Base-by-base conservation (phyloP, 1,140 invertebrate genomes). In the Aphelenchoides fujianensis region DNA sequence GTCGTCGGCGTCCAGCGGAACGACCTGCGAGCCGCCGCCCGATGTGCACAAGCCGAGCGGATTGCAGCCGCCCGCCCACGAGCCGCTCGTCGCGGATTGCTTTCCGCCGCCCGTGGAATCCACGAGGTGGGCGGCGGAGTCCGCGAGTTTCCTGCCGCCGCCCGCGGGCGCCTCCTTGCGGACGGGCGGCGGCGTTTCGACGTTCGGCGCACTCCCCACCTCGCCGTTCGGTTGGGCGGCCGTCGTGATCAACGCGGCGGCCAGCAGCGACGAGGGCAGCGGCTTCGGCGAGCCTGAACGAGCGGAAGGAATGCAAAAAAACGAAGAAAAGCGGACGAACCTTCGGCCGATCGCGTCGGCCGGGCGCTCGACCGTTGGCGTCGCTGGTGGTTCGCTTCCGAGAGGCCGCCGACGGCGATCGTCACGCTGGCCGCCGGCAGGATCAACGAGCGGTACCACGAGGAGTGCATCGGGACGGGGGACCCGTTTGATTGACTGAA, bases 401-500 rank as follows among this genome's bases (percentile, higher is more conserved):
- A 7, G 55, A 59, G 23, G n/a, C n/a, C n/a, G n/a, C 55, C 55
- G 19, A 59, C 19, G 5, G 55, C 28, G 5, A 59, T 7, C 5
- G 55, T 59, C 27, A 59, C 34, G 7, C 55, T 19, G 5, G 55
- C 55, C 7, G 55, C 19, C 19, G 55, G 55, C 55, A 59, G 34
- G 7, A 59, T 32, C 55, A 59, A 59, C 7, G 55, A 7, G 12
- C 55, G 55, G 34, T 7, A 59, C 55, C 55, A 59, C 5, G 55
- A 48, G 23, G 41, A 59, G 34, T 59, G 55, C 55, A 59, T 59
- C 23, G 55, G 34, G 5, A 59, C 7, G 55, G 7, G 23, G 7
- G 34, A 59, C 55, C 55, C 55, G 55, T 59, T 59, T 23, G 55
- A 59, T n/a, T n/a, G n/a, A n/a, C n/a, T n/a, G n/a, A n/a, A n/a